Percentiles rank a stretch among this genome's conserved stretches.
Evolutionary conservation across 2,888 invertebrate genomes (phyloP).

Genomic region (Chalcis sispes): DNA sequence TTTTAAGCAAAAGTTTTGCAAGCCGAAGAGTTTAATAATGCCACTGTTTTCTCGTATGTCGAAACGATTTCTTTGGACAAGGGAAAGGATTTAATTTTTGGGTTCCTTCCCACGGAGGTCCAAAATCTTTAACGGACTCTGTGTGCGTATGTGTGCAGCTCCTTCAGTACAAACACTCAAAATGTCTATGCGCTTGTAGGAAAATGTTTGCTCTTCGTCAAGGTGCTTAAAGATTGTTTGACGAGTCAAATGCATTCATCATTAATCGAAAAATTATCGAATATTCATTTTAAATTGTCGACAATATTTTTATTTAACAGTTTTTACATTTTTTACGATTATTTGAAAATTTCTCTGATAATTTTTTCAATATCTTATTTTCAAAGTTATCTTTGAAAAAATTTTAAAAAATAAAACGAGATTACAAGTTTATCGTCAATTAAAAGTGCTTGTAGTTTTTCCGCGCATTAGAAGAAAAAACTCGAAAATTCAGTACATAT

Average conservation of each 20-base stretch:
- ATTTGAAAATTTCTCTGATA: too few species aligned
- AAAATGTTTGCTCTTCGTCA: slow-evolving; percentile 70
- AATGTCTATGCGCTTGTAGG: slow-evolving; percentile 67
- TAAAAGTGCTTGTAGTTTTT: too few species aligned
- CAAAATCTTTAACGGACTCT: too few species aligned
- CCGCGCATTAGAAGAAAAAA: too few species aligned
- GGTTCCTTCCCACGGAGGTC: slow-evolving; percentile 59
- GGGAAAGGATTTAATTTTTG: slow-evolving; percentile 49
- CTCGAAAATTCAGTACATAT: too few species aligned
- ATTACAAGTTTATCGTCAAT: too few species aligned
- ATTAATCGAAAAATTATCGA: slow-evolving; percentile 47
- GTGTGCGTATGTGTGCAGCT: neutral
- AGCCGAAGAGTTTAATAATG: slow-evolving; percentile 58
- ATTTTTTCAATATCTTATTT: too few species aligned
- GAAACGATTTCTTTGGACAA: slow-evolving; percentile 18
- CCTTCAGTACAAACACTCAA: slow-evolving; percentile 69
- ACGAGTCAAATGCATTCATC: slow-evolving; percentile 47
- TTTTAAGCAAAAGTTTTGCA: slow-evolving; percentile 62
- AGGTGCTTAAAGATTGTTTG: slow-evolving; percentile 58
- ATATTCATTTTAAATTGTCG: too few species aligned
- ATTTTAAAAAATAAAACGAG: too few species aligned
- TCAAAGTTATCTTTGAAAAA: too few species aligned
- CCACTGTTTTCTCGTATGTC: slow-evolving; percentile 39
- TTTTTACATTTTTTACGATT: neutral
- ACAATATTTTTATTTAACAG: too few species aligned